Base-by-base conservation (phyloP, 1,140 invertebrate species). In the Hetaerina americana region DNA sequence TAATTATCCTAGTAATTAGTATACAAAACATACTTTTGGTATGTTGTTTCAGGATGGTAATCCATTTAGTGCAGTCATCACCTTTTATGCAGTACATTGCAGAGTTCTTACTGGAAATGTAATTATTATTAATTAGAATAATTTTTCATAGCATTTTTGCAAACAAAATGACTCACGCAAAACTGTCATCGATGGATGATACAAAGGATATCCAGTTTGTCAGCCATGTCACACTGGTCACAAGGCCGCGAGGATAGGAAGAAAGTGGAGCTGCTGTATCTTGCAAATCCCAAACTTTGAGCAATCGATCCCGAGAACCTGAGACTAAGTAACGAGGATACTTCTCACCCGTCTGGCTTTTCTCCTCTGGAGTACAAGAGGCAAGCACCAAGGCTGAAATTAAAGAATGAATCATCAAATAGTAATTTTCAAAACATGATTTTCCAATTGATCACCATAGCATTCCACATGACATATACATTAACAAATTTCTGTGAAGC, bases 201-300 rank as follows among this genome's bases (percentile, higher is more conserved):
- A 81, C 73, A 67, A 73, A 68, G 15, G 76, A 72, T 27, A 77
- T 70, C 77, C 79, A 80, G 72, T 79, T 75, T 8, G 72, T 57
- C 22, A 78, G 49, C 79, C 79, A 80, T 24, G 73, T 73, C 1
- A 80, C 79, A 76, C 82, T 77, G 2, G 76, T 74, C 40, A 80
- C 76, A n/a, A 81, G 72, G 18, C 81, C 79, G 68, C 78, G 78
- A 70, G 80, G 81, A 0, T 75, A 27, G 22, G 26, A 68, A 49
- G 69, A 76, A 27, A 81, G 72, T 2, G 82, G 78, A 70, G 22
- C 70, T 40, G 71, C 78, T 27, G 78, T 76, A 72, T 84, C 77
- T 72, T 83, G 79, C 12, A 84, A 74, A 72, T 85, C 80, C 85
- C 85, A 86, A 74, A 84, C 75, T 77, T 85, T 84, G n/a, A 80